Base-by-base conservation (phyloP, 2,113 vertebrate genomes). In the Camelus bactrianus region DNA sequence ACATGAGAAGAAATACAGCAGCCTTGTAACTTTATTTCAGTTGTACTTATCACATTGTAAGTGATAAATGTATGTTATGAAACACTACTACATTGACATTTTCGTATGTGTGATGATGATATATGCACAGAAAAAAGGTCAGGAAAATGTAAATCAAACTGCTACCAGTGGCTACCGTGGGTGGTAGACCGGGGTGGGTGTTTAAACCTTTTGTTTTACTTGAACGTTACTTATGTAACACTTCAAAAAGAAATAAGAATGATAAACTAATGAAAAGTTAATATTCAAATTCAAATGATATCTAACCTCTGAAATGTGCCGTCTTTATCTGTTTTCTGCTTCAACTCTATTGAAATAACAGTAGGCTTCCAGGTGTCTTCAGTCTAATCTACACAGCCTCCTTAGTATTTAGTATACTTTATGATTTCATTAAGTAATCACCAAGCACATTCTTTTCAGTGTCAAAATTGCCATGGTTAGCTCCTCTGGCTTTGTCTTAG, bases 81-180 rank as follows among this genome's bases (percentile, higher is more conserved):
- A 87, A 69, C 32, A 89, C 50, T 52, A 56, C 1, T 58, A 42
- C 15, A 82, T n/a, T 69, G 60, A 69, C 22, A 48, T 30, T 80
- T 87, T 22, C 76, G 3, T 80, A 56, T 24, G 2, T 42, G 82
- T 20, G 46, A 75, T 81, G 17, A 70, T 19, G 17, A 70, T 19
- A 79, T 4, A 13, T 14, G 24, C 67, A 69, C 6, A 72, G 75
- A 60, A n/a, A 84, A 85, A 88, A 60, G n/a, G 1, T 38, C 62
- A 70, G 26, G 32, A 77, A 94, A 93, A 70, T 65, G 4, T 26
- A 93, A 79, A 92, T 16, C 60, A 92, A 89, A 75, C 88, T 56
- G 58, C 17, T 64, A 94, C 64, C 20, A 80, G 76, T 64, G 38
- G 60, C 56, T 67, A 89, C 12, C 91, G 11, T 70, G 26, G 20